Evolutionary conservation across 2,888 invertebrate species (phyloP).

Genomic region (Drosophila dives): DNA sequence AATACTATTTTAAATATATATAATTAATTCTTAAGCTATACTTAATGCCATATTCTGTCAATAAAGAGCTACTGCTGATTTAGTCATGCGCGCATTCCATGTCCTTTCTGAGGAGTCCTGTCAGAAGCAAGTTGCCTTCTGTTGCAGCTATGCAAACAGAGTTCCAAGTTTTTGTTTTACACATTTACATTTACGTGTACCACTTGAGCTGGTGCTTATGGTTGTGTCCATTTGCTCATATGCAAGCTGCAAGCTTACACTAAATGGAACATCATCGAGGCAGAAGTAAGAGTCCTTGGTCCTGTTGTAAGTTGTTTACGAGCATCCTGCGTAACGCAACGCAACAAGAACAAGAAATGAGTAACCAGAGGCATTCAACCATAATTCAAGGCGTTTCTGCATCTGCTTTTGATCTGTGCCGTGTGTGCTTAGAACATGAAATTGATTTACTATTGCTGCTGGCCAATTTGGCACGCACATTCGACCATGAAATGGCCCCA

Average conservation of each 20-base stretch:
- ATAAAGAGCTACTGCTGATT: slow-evolving; percentile 6
- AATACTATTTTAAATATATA: slow-evolving; percentile 8
- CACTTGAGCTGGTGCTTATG: slow-evolving; percentile 3
- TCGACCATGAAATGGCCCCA: slow-evolving; percentile 43
- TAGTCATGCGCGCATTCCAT: slow-evolving; percentile 3
- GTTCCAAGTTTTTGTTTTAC: slow-evolving; percentile 23
- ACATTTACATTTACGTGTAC: slow-evolving; percentile 28
- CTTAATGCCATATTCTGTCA: background rate
- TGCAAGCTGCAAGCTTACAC: slow-evolving; percentile 31
- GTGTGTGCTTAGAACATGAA: slow-evolving; percentile 42
- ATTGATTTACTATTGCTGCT: slow-evolving; percentile 64
- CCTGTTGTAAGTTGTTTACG: slow-evolving; percentile 36
- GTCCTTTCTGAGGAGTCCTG: slow-evolving; percentile 14
- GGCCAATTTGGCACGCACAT: slow-evolving; percentile 62
- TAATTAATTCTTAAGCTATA: slow-evolving; percentile 5
- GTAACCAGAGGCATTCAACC: slow-evolving; percentile 31
- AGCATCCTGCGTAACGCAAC: slow-evolving; percentile 13
- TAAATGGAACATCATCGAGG: slow-evolving; percentile 13
- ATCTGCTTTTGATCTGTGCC: slow-evolving; percentile 45
- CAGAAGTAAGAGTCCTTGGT: slow-evolving; percentile 1
- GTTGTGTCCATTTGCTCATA: slow-evolving; percentile 6
- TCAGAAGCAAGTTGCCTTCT: slow-evolving; percentile 13
- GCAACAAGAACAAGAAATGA: slow-evolving; percentile 35
- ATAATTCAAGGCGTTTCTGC: slow-evolving; percentile 51
- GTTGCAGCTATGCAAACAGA: slow-evolving; percentile 23